A percentile compares a stretch with the other conserved stretches of the same genome.
phyloP scores from a whole-genome alignment of 2,113 vertebrate species.

The Parus major region DNA sequence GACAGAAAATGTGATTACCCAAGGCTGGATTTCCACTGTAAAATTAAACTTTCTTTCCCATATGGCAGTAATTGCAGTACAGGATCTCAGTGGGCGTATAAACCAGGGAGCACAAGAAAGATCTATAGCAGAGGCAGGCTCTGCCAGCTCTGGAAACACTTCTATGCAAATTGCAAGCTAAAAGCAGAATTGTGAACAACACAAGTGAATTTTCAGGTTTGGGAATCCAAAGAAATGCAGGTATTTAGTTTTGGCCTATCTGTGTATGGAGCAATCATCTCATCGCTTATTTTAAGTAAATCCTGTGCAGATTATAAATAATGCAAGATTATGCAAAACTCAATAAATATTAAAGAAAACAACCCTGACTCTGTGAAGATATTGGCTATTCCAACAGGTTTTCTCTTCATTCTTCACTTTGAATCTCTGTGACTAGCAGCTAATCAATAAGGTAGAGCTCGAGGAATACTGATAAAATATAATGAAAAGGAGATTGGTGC shows the following conservation, averaged over 20 bases:
- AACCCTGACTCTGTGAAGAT: background rate
- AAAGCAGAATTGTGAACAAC: background rate
- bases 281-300: background rate
- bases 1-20: background rate
- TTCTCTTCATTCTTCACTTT: background rate
- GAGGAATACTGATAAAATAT: background rate
- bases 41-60: slow-evolving; percentile 37
- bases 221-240: background rate
- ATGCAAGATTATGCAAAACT: background rate
- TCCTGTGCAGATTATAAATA: background rate
- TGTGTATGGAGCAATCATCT: background rate
- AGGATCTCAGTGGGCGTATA: slow-evolving; percentile 34
- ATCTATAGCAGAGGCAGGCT: background rate
- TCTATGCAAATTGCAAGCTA: slow-evolving; percentile 12
- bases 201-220: background rate
- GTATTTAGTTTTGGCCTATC: background rate
- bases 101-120: slow-evolving; percentile 4
- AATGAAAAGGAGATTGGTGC: background rate
- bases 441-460: background rate
- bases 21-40: background rate
- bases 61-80: slow-evolving; percentile 42
- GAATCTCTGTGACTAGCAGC: background rate
- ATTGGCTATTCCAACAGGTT: background rate
- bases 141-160: slow-evolving; percentile 8
- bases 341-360: background rate